These are phyloP conservation scores for Hecatera dysodea DNA, from an alignment of 2,888 invertebrate genomes.

Conservation along the genomic window DNA sequence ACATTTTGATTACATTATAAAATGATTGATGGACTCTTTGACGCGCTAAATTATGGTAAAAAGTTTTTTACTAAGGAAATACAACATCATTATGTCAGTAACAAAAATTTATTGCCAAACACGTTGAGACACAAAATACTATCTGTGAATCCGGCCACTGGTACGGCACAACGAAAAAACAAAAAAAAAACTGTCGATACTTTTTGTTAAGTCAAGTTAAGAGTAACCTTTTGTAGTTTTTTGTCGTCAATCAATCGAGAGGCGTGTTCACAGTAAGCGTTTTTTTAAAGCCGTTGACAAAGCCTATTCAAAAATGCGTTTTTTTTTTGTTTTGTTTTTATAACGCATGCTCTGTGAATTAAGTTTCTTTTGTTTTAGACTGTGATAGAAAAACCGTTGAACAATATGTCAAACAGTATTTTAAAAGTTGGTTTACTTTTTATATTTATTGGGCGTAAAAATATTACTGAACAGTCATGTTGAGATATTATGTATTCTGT, in stretches of 20 bases:
- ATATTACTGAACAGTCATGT: background rate
- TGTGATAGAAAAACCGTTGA: conserved; percentile 5
- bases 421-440: background rate
- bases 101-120: conserved; percentile 29
- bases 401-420: background rate
- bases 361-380: conserved; percentile 33
- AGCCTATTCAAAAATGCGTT: conserved; percentile 53
- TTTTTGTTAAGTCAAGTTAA: conserved; percentile 57
- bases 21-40: conserved; percentile 42
- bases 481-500: background rate
- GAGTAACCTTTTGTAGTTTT: conserved; percentile 67
- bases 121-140: conserved; percentile 26
- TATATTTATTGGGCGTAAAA: background rate
- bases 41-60: conserved; percentile 23
- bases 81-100: conserved; percentile 44
- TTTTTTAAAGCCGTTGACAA: conserved; percentile 70
- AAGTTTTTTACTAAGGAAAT: conserved; percentile 38
- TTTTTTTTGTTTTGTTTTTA: conserved; percentile 30
- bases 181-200: conserved; percentile 9
- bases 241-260: conserved; percentile 67
- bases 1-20: conserved; percentile 31
- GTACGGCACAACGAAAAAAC: conserved; percentile 15
- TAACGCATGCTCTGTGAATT: conserved; percentile 26
- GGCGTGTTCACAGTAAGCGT: conserved; percentile 66
- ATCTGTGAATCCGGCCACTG: conserved; percentile 31